Evolutionary conservation across 2,888 invertebrate species (phyloP).

Genomic region (Drosophila crucigera): DNA sequence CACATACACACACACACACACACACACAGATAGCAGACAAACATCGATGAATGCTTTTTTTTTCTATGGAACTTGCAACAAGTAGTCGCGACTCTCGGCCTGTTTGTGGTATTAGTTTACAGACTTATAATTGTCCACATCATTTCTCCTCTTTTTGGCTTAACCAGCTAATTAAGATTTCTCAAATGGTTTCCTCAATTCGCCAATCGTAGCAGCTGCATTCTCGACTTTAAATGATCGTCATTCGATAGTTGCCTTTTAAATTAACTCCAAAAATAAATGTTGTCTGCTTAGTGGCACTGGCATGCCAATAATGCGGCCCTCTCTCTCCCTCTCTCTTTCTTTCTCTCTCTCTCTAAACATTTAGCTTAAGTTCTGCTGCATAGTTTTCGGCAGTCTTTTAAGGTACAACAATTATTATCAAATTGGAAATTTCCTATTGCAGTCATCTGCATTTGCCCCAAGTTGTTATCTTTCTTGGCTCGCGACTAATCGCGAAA

Average conservation of each 20-base stretch:
- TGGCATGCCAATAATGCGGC: constrained; percentile 17
- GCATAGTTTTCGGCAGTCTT: constrained; percentile 48
- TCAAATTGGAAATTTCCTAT: neutral
- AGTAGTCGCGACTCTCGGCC: constrained; percentile 34
- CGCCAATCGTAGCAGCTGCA: constrained; percentile 12
- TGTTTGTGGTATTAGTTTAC: constrained; percentile 64
- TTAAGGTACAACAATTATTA: neutral
- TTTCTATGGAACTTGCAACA: constrained; percentile 54
- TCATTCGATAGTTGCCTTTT: constrained; percentile 21
- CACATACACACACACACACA: constrained; percentile 8
- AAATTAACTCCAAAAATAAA: constrained; percentile 10
- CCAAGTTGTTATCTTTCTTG: neutral
- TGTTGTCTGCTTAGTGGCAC: constrained; percentile 36
- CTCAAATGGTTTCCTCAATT: constrained; percentile 48
- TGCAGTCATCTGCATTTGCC: neutral
- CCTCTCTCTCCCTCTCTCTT: neutral
- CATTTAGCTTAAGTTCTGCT: neutral
- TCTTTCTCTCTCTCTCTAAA: neutral
- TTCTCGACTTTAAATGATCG: constrained; percentile 2
- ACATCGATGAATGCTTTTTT: constrained; percentile 33
- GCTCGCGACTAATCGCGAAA: neutral
- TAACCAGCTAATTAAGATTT: constrained; percentile 72
- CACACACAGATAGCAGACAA: constrained; percentile 8
- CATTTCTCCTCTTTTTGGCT: constrained; percentile 73
- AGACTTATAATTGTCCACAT: constrained; percentile 71